Conservation (phyloP, 2,113 vertebrate species). For the Astatoreochromis straeleni region DNA sequence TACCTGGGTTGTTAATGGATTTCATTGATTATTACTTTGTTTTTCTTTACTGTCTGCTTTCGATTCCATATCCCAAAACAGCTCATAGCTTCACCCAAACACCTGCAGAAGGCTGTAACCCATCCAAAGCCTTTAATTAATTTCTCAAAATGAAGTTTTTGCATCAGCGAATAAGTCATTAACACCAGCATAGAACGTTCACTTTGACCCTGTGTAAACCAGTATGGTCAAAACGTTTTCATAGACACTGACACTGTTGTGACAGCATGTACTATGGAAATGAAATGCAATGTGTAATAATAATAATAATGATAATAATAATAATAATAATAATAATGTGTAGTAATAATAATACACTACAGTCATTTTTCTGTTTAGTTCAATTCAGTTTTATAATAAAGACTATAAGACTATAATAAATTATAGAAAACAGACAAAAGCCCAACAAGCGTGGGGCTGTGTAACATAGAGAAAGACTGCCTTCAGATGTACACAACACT, state of each 20-base stretch:
- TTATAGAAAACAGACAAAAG: neutral
- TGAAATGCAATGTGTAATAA: neutral
- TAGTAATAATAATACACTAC: neutral
- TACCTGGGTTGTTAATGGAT: neutral
- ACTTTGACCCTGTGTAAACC: neutral
- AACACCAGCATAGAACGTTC: neutral
- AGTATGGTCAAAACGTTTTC: neutral
- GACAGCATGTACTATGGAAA: neutral
- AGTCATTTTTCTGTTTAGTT: neutral
- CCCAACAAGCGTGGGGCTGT: neutral
- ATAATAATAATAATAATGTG: neutral
- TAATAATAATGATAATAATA: accelerated
- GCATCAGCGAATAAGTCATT: neutral
- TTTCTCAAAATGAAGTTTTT: neutral
- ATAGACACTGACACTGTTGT: neutral
- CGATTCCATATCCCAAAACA: neutral
- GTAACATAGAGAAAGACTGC: neutral
- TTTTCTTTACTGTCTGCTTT: neutral
- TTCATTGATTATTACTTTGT: neutral
- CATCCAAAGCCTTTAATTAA: neutral
- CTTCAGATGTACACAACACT: neutral
- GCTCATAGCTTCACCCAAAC: neutral
- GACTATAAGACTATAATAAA: neutral
- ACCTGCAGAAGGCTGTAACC: neutral
- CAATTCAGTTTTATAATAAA: neutral